phyloP scores from a whole-genome alignment of 2,797 vertebrate species.

The Muscicapa comitata region DNA sequence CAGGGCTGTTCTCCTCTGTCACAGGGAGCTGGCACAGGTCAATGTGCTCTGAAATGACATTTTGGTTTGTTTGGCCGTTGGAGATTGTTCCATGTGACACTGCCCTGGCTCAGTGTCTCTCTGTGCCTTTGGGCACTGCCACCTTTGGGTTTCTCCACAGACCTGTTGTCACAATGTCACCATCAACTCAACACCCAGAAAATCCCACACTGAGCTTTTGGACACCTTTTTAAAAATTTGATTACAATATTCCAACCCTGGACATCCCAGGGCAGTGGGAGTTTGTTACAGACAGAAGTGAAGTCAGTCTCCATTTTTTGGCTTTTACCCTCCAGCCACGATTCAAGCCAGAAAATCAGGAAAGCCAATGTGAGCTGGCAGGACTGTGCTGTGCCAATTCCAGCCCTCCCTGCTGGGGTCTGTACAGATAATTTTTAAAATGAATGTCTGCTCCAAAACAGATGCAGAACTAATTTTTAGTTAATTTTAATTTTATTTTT shows the following conservation, averaged over 20 bases:
- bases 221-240: too few relatives aligned
- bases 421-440: neutral
- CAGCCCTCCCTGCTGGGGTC: neutral
- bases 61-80: neutral
- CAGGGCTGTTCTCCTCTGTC: neutral
- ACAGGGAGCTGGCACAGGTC: neutral
- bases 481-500: neutral
- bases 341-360: neutral
- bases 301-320: neutral
- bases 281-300: neutral
- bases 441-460: neutral
- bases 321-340: neutral
- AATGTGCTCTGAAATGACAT: neutral
- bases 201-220: neutral
- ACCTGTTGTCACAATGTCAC: neutral
- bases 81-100: neutral
- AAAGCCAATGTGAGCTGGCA: neutral
- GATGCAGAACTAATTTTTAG: neutral
- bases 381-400: neutral
- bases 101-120: neutral
- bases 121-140: neutral
- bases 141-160: neutral
- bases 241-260: neutral
- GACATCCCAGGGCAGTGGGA: neutral
- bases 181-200: neutral